Evolutionary conservation across 1,140 invertebrate genomes (phyloP).

Genomic region (Philotrypesis tridentata): DNA sequence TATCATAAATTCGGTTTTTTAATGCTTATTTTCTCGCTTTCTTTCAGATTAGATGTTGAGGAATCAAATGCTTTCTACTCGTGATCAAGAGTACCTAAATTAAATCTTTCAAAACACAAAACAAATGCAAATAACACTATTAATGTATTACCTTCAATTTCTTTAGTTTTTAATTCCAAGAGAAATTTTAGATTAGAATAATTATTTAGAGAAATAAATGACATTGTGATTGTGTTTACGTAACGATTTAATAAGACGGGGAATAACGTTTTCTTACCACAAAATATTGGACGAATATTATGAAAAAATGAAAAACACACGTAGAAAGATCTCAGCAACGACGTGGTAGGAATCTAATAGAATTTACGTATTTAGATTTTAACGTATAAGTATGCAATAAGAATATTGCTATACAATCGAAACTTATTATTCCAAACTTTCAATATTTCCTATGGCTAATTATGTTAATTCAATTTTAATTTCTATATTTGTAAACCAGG

Average conservation of each 20-base stretch:
- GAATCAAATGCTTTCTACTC: slow-evolving; percentile 29
- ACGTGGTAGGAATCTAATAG: slow-evolving; percentile 33
- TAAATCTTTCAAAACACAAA: slow-evolving; percentile 20
- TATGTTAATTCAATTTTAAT: not conserved
- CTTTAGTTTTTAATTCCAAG: slow-evolving; percentile 10
- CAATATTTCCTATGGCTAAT: not conserved
- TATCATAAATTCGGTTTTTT: not conserved
- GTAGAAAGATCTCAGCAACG: not conserved
- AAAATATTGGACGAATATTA: slow-evolving; percentile 14
- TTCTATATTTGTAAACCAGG: slow-evolving; percentile 10
- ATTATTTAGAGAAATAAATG: not conserved
- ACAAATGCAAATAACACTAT: slow-evolving; percentile 19
- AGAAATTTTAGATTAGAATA: slow-evolving; percentile 22
- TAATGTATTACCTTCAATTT: slow-evolving; percentile 17
- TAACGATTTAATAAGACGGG: not conserved
- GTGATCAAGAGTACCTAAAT: slow-evolving; percentile 37
- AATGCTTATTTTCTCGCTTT: too few species aligned
- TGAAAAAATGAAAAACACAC: slow-evolving; percentile 1
- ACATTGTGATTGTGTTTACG: slow-evolving; percentile 15
- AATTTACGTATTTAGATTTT: slow-evolving; percentile 37
- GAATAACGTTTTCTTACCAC: slow-evolving; percentile 20
- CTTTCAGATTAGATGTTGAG: slow-evolving; percentile 28
- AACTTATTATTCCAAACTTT: not conserved
- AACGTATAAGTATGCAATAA: slow-evolving; percentile 39
- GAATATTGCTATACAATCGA: slow-evolving; percentile 35